Conservation (phyloP, 53 echinoderm and acorn worm species). For the Echinarachnius parma region DNA sequence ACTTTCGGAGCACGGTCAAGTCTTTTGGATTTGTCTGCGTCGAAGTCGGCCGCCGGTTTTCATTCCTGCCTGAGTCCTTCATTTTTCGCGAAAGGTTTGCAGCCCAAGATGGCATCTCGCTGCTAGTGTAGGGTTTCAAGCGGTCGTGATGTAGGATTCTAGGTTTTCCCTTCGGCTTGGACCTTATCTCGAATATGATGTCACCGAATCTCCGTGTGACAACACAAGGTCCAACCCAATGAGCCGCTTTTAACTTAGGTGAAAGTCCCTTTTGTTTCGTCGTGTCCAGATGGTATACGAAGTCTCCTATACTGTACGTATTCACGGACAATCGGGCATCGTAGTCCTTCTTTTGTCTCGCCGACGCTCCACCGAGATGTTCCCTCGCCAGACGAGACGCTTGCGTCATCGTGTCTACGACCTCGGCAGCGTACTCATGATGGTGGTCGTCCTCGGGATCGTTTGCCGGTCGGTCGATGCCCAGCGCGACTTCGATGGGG, state of each 20-base stretch:
- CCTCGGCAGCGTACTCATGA: conserved; percentile 27
- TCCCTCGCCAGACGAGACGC: conserved; percentile 40
- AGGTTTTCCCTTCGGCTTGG: conserved; percentile 11
- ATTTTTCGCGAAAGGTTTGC: too few species aligned
- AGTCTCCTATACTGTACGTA: conserved; percentile 34
- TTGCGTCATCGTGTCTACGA: conserved; percentile 7
- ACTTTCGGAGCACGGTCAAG: too few species aligned
- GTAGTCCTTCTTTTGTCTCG: conserved; percentile 45
- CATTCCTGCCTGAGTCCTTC: too few species aligned
- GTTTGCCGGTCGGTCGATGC: too few species aligned
- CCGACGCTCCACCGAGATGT: conserved; percentile 7
- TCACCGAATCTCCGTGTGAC: conserved; percentile 49
- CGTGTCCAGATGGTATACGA: conserved; percentile 46
- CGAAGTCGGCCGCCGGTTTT: too few species aligned
- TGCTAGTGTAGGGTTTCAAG: too few species aligned
- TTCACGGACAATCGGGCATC: conserved; percentile 29
- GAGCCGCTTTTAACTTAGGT: conserved; percentile 50
- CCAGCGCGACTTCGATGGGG: conserved; percentile 25
- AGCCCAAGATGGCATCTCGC: too few species aligned
- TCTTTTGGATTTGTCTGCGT: too few species aligned
- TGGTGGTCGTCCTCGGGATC: not conserved
- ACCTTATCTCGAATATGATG: conserved; percentile 42
- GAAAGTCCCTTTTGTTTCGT: conserved; percentile 41
- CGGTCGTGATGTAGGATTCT: too few species aligned
- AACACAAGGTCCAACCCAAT: conserved; percentile 59